These are phyloP conservation scores for Cladopsammia gracilis DNA, from an alignment of 64 coral and sea anemone genomes.

Conservation along the genomic window DNA sequence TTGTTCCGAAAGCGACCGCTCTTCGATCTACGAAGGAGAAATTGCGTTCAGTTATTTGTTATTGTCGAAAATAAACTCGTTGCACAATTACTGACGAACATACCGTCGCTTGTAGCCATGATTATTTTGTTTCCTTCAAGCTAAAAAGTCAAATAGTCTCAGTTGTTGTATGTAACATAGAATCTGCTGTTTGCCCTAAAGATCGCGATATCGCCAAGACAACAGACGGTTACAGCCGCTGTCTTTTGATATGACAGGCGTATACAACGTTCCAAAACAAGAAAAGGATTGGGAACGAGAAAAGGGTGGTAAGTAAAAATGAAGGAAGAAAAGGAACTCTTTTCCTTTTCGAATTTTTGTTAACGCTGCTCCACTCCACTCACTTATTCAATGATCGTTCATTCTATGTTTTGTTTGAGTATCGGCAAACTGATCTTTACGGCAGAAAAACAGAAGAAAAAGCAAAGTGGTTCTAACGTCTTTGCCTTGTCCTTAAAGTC, in stretches of 20 bases:
- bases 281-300: too few species aligned
- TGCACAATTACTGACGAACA: not conserved
- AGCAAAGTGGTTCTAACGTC: too few species aligned
- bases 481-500: too few species aligned
- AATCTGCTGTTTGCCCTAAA: not conserved
- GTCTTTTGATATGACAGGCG: not conserved
- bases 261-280: not conserved
- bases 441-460: too few species aligned
- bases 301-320: too few species aligned
- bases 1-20: constrained; percentile 91
- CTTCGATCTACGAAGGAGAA: constrained; percentile 7
- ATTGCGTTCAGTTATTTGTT: not conserved
- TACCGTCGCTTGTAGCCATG: constrained; percentile 37
- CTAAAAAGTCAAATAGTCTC: constrained; percentile 10
- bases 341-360: too few species aligned
- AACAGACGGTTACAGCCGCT: constrained; percentile 17
- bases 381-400: too few species aligned
- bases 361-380: too few species aligned
- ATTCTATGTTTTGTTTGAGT: too few species aligned
- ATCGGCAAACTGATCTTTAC: too few species aligned
- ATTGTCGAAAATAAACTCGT: not conserved
- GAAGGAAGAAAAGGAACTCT: too few species aligned
- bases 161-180: not conserved
- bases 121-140: not conserved
- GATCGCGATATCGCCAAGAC: not conserved